Base-by-base conservation (phyloP, 2,888 invertebrate species). In the Deilephila elpenor region DNA sequence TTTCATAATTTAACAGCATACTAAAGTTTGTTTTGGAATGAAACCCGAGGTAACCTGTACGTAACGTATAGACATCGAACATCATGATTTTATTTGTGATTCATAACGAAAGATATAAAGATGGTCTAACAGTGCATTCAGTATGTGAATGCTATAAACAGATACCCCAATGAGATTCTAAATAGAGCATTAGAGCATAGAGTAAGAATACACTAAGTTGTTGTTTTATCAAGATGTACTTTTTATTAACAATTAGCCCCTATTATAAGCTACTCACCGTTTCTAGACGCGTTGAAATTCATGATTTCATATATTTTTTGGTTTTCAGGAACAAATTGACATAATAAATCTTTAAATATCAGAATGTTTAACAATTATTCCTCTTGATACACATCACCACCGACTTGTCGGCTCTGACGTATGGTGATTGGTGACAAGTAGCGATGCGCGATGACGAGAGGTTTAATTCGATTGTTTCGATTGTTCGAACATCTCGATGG, bases 241-340 rank as follows among this genome's bases (percentile, higher is more conserved):
- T 32, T 67, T 70, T 59, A 20, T 6, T 11, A 53, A 70, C 59
- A 61, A 76, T 74, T 73, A 74, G 72, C 77, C 75, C 73, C 75
- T 67, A 72, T 76, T 73, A 75, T 51, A 60, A 71, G 25, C 59
- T 20, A 56, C 87, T 86, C 82, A 94, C 94, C 94, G 75, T 94
- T 94, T 84, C 95, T 91, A 75, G 94, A 94, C 83, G 94, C 93
- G 79, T 94, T 94, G 77, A 94, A 94, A 88, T 94, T 94, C 94
- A 94, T 94, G 74, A 78, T 87, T 73, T 70, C 74, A 60, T 72
- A 71, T 75, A 75, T 71, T 81, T 73, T 78, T 78, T 75, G 71
- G 72, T 81, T 84, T 88, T 75, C 75, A 76, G 73, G 74, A 83
- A 78, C 74, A 77, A 75, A 84, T 78, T 80, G 79, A 82, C 92